Conservation (phyloP, 2,888 invertebrate species). For the Nasonovia ribisnigri region DNA sequence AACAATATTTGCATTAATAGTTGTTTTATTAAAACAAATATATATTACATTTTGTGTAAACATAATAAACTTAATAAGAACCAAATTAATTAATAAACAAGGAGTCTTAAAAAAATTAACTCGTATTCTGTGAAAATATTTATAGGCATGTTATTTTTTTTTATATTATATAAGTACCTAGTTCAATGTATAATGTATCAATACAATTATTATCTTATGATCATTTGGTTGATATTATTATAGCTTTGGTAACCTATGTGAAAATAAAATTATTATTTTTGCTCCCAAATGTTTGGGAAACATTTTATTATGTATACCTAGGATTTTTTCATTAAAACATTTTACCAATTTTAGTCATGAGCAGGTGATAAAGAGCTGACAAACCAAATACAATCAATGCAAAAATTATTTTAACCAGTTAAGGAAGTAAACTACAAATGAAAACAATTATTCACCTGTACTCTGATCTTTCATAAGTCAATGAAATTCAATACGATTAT, state of each 20-base stretch:
- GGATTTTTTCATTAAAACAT: not conserved
- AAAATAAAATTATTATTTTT: not conserved
- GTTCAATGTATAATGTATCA: not conserved
- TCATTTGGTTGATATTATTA: not conserved
- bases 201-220: not conserved
- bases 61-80: not conserved
- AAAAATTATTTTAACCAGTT: not conserved
- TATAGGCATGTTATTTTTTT: not conserved
- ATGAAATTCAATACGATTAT: not conserved
- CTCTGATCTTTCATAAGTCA: not conserved
- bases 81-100: not conserved
- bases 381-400: not conserved
- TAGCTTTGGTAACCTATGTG: not conserved
- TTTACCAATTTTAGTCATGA: not conserved
- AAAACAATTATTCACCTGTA: not conserved
- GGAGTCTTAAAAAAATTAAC: not conserved
- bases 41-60: not conserved
- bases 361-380: not conserved
- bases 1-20: not conserved
- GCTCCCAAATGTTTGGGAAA: not conserved
- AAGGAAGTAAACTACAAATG: not conserved
- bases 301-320: not conserved
- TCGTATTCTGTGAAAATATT: not conserved
- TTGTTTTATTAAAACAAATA: not conserved
- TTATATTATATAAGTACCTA: too few relatives aligned